phyloP scores from a whole-genome alignment of 2,113 vertebrate genomes.

The Chascanopsetta lugubris region DNA sequence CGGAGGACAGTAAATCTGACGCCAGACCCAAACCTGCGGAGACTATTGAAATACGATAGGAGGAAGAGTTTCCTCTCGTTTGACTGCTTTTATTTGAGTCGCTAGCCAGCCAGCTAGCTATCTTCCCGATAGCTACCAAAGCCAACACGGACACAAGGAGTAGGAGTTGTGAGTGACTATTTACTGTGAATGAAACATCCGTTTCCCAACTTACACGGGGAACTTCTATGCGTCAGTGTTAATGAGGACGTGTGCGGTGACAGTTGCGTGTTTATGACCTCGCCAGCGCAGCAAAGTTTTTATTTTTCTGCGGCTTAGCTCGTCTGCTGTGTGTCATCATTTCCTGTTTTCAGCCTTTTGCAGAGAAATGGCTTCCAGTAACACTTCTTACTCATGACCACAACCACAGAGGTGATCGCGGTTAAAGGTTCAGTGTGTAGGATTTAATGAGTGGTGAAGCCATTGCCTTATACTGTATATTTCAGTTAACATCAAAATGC shows the following conservation, averaged over 20 bases:
- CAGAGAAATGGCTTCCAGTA: background rate
- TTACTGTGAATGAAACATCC: conserved; percentile 58
- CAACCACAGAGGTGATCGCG: background rate
- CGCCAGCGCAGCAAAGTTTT: background rate
- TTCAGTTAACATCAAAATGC: too few relatives aligned
- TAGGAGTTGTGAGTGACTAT: conserved; percentile 20
- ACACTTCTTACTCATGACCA: background rate
- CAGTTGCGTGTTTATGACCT: conserved; percentile 1
- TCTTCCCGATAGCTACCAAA: conserved; percentile 42
- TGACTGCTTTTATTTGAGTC: conserved; percentile 12
- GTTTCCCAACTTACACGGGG: too few relatives aligned
- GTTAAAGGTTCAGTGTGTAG: background rate
- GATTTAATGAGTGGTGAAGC: too few relatives aligned
- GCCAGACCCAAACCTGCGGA: conserved; percentile 73
- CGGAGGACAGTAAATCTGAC: conserved; percentile 61
- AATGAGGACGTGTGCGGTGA: conserved; percentile 9
- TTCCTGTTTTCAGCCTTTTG: too few relatives aligned
- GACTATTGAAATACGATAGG: conserved; percentile 76
- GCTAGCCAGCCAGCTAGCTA: too few relatives aligned
- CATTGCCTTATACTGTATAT: too few relatives aligned
- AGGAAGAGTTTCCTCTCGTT: background rate
- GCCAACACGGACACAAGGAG: conserved; percentile 22
- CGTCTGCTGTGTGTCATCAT: too few relatives aligned
- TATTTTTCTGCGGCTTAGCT: too few relatives aligned
- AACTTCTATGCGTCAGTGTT: background rate